A percentile compares a stretch with the other conserved stretches of the same genome.
These are phyloP conservation scores for Pelodiscus sinensis DNA, from an alignment of 2,113 vertebrate genomes.

Conservation along the genomic window DNA sequence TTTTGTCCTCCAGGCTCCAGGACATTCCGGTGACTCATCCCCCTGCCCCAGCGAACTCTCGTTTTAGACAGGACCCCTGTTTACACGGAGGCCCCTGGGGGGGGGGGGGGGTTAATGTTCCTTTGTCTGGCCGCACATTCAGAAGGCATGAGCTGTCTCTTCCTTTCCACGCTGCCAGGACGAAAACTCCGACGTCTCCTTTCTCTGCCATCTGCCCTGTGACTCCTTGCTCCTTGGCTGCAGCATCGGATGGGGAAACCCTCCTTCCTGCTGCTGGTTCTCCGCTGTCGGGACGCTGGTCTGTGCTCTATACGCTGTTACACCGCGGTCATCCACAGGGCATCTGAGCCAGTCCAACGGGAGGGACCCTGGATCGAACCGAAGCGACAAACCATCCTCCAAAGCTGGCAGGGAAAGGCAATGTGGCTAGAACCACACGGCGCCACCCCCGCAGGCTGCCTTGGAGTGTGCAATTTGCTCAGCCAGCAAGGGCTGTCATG, in stretches of 20 bases:
- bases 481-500: not conserved
- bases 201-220: not conserved
- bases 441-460: not conserved
- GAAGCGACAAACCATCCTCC: not conserved
- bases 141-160: not conserved
- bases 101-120: not conserved
- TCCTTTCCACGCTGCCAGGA: not conserved
- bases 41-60: accelerated
- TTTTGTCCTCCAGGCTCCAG: accelerated
- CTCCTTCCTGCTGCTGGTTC: not conserved
- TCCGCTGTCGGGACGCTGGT: not conserved
- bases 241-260: not conserved
- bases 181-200: not conserved
- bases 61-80: too few species aligned
- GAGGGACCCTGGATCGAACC: not conserved
- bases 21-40: not conserved
- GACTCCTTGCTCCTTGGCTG: not conserved
- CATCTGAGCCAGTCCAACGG: not conserved
- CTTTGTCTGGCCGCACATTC: accelerated
- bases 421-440: not conserved
- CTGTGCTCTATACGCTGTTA: not conserved
- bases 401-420: not conserved
- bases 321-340: not conserved
- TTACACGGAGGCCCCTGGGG: accelerated
- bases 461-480: not conserved